A percentile compares a stretch with the other conserved stretches of the same genome.
Conservation (phyloP, 1,140 invertebrate species). For the Drosophila varians region DNA sequence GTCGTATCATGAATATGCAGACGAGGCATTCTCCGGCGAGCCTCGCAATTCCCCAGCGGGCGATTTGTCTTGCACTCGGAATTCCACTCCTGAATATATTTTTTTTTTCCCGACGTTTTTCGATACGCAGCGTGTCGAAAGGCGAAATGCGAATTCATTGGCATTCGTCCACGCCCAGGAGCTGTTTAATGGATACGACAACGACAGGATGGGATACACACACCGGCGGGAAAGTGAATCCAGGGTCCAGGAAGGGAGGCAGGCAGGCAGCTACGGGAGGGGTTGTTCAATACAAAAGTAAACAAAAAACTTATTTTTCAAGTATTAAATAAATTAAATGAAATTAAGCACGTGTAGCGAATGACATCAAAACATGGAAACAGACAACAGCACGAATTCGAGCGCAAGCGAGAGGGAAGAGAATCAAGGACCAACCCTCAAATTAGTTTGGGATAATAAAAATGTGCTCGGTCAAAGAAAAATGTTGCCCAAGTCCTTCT, state of each 20-base stretch:
- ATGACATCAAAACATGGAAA: slow-evolving; percentile 69
- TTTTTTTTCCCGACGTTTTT: slow-evolving; percentile 20
- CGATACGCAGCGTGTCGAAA: slow-evolving; percentile 66
- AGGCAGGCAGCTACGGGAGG: slow-evolving; percentile 20
- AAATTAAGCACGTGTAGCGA: slow-evolving; percentile 78
- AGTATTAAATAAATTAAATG: slow-evolving; percentile 82
- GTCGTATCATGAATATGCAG: slow-evolving; percentile 22
- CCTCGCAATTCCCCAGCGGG: slow-evolving; percentile 38
- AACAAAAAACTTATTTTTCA: slow-evolving; percentile 76
- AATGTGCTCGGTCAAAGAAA: slow-evolving; percentile 43
- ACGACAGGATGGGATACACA: neutral
- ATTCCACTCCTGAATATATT: slow-evolving; percentile 1
- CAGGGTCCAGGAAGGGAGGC: no score
- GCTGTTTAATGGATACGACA: slow-evolving; percentile 18
- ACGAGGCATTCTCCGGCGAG: slow-evolving; percentile 10
- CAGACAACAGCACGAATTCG: slow-evolving; percentile 8
- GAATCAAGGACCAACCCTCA: slow-evolving; percentile 67
- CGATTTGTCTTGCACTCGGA: slow-evolving; percentile 43
- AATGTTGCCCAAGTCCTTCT: slow-evolving; percentile 38
- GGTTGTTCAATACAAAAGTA: slow-evolving; percentile 65
- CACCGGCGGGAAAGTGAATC: slow-evolving; percentile 1
- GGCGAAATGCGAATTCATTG: slow-evolving; percentile 66
- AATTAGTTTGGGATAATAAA: slow-evolving; percentile 76
- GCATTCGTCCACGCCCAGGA: slow-evolving; percentile 59
- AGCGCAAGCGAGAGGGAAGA: slow-evolving; percentile 2